Conservation (phyloP, 2,797 vertebrate genomes). For the Hafferia zeledoni region DNA sequence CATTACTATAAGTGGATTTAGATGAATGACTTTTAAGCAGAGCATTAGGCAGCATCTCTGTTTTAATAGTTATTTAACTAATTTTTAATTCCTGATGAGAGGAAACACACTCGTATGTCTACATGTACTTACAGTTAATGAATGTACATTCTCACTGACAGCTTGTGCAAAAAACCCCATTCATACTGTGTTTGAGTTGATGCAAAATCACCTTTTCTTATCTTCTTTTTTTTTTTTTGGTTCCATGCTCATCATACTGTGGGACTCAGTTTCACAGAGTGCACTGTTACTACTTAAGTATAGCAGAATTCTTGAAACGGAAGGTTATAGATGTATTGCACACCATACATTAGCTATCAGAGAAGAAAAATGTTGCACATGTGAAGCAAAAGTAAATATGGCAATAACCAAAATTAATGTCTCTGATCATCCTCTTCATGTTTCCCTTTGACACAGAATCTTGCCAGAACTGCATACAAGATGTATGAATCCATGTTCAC, state of each 20-base stretch:
- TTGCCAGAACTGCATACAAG: neutral
- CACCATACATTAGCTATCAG: neutral
- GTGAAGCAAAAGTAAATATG: neutral
- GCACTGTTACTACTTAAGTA: neutral
- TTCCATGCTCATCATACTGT: neutral
- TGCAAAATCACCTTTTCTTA: neutral
- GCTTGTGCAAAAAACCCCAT: neutral
- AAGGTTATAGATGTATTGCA: neutral
- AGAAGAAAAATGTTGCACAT: neutral
- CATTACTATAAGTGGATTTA: neutral
- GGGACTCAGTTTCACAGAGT: neutral
- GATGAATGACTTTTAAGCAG: slow-evolving; percentile 1
- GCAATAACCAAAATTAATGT: neutral
- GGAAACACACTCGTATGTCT: neutral
- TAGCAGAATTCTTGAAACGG: neutral
- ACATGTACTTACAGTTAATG: neutral
- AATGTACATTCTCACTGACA: neutral
- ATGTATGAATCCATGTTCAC: neutral
- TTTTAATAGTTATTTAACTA: neutral
- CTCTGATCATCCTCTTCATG: neutral
- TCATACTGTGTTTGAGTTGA: neutral
- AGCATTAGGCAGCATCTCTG: neutral
- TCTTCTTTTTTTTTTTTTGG: neutral
- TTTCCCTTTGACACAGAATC: neutral
- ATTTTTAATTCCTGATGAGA: neutral